These are phyloP conservation scores for Aix galericulata DNA, from an alignment of 2,113 vertebrate species.

Conservation along the genomic window DNA sequence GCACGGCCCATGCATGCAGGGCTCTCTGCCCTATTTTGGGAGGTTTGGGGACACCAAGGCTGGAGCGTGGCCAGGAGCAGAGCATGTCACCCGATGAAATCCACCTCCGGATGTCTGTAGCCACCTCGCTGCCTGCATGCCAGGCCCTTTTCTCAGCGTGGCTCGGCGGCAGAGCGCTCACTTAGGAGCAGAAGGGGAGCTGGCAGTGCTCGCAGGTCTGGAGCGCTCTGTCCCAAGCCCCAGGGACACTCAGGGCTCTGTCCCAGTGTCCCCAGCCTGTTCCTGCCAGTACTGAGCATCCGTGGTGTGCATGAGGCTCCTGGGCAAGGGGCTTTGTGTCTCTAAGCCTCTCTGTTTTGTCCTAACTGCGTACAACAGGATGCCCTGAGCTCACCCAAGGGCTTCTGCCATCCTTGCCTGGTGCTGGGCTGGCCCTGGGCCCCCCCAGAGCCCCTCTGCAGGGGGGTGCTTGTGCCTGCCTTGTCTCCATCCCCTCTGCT, in stretches of 20 bases:
- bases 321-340: neutral
- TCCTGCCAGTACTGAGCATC: neutral
- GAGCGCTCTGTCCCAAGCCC: neutral
- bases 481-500: neutral
- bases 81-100: neutral
- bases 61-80: neutral
- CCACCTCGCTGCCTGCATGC: neutral
- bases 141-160: neutral
- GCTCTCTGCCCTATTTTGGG: neutral
- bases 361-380: neutral
- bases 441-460: neutral
- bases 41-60: neutral
- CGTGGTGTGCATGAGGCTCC: neutral
- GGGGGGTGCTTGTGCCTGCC: neutral
- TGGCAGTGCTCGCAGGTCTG: rapidly evolving
- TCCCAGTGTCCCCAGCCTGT: neutral
- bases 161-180: neutral
- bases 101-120: neutral
- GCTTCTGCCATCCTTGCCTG: neutral
- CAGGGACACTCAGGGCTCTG: neutral
- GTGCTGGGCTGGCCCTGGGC: neutral
- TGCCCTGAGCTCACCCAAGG: neutral
- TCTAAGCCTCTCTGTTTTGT: rapidly evolving
- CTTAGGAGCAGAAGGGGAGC: neutral
- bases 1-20: rapidly evolving